Evolutionary conservation across 1,140 invertebrate genomes (phyloP).

Genomic region (Drosophila burlai): DNA sequence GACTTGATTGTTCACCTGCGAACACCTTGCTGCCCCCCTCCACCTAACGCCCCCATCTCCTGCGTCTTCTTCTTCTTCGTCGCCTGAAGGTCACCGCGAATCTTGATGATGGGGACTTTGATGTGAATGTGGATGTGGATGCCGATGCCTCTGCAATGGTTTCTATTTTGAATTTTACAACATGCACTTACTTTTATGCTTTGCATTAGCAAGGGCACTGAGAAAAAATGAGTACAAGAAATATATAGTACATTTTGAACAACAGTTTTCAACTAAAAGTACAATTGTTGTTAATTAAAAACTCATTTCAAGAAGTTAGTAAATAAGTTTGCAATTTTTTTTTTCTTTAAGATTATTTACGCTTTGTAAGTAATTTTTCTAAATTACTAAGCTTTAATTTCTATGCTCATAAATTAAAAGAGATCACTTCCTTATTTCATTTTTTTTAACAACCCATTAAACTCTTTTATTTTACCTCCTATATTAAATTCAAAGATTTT

Average conservation of each 20-base stretch:
- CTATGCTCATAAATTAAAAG: no score
- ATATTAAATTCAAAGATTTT: no score
- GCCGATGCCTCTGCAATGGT: conserved; percentile 57
- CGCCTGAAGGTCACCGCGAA: conserved; percentile 65
- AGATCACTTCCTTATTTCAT: no score
- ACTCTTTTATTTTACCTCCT: no score
- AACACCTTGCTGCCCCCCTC: conserved; percentile 27
- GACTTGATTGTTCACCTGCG: conserved; percentile 72
- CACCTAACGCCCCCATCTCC: conserved; percentile 18
- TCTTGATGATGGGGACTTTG: conserved; percentile 20
- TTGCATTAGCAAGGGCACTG: conserved; percentile 60
- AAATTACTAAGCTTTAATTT: no score
- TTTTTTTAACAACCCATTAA: no score
- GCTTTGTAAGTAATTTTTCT: no score
- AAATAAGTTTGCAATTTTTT: not conserved
- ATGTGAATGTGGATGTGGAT: conserved; percentile 5
- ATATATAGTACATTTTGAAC: no score
- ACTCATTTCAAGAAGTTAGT: no score
- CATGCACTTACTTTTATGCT: conserved; percentile 61
- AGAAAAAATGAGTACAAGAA: not conserved
- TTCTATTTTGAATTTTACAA: conserved; percentile 81
- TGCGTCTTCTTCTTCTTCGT: conserved; percentile 53
- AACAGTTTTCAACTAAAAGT: no score
- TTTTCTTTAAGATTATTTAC: no score
- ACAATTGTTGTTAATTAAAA: no score